Percentiles rank a stretch among this genome's conserved stretches.
phyloP scores from a whole-genome alignment of 1,140 invertebrate genomes.

The Gonatopus flavifemur region DNA sequence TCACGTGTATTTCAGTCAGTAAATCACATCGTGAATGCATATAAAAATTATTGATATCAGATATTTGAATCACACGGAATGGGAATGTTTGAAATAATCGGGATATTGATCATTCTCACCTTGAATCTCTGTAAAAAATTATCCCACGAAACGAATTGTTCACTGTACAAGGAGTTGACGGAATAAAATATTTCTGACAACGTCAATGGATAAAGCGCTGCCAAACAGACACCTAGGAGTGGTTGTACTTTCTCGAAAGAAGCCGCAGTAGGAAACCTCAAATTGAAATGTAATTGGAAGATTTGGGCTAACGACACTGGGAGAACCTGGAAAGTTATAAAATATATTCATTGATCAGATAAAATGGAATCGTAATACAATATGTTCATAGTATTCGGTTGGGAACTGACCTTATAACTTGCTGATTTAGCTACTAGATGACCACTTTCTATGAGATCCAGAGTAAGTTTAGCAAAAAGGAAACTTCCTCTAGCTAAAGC shows the following conservation, averaged over 20 bases:
- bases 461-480: constrained; percentile 85
- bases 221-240: constrained; percentile 86
- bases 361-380: no score
- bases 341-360: background rate
- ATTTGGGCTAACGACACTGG: constrained; percentile 91
- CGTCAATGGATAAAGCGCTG: constrained; percentile 87
- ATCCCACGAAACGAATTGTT: constrained; percentile 81
- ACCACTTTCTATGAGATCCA: constrained; percentile 93
- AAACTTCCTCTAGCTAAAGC: constrained; percentile 85
- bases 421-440: constrained; percentile 91
- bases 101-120: constrained; percentile 49
- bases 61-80: no score
- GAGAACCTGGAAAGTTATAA: constrained; percentile 61
- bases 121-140: constrained; percentile 87
- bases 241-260: constrained; percentile 87
- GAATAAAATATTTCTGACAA: constrained; percentile 91
- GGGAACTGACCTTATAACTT: constrained; percentile 79
- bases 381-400: no score
- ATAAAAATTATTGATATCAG: no score
- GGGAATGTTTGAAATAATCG: background rate
- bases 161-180: constrained; percentile 80
- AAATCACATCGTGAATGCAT: no score
- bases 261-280: constrained; percentile 84
- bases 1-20: no score
- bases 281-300: constrained; percentile 90